Evolutionary conservation across 1,140 invertebrate species (phyloP).

Genomic region (Hermatobates lingyangjiaoensis): DNA sequence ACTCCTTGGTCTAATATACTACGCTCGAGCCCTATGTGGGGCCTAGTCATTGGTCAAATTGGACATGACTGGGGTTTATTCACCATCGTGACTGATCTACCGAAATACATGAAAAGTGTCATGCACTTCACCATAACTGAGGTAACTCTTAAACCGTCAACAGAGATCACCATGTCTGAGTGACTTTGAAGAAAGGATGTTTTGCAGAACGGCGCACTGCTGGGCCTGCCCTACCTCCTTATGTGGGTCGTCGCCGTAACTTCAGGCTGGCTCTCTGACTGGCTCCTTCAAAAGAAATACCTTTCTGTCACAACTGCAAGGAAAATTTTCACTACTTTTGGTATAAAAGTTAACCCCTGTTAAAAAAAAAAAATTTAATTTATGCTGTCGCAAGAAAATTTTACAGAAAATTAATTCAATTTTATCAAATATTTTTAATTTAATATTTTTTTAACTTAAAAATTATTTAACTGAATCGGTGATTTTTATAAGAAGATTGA

Average conservation of each 20-base stretch:
- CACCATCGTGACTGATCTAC: slow-evolving; percentile 50
- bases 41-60: slow-evolving; percentile 39
- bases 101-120: slow-evolving; percentile 45
- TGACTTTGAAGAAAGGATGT: too few species aligned
- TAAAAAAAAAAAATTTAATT: not conserved
- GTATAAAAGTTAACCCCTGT: slow-evolving; percentile 14
- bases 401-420: not conserved
- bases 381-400: not conserved
- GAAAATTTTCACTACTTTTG: slow-evolving; percentile 20
- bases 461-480: slow-evolving; percentile 1
- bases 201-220: slow-evolving; percentile 42
- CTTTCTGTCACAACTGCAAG: slow-evolving; percentile 16
- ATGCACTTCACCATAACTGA: slow-evolving; percentile 39
- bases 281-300: slow-evolving; percentile 16
- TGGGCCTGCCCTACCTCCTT: slow-evolving; percentile 43
- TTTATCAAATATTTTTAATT: not conserved
- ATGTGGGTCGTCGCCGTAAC: slow-evolving; percentile 50
- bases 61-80: slow-evolving; percentile 91
- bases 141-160: slow-evolving; percentile 23
- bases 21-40: slow-evolving; percentile 45
- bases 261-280: slow-evolving; percentile 27
- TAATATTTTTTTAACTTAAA: not conserved
- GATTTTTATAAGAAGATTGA: too few species aligned
- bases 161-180: too few species aligned
- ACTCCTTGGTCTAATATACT: slow-evolving; percentile 42